A percentile compares a stretch with the other conserved stretches of the same genome.
Evolutionary conservation across 2,888 invertebrate species (phyloP).

Genomic region (Leucozona laternaria): DNA sequence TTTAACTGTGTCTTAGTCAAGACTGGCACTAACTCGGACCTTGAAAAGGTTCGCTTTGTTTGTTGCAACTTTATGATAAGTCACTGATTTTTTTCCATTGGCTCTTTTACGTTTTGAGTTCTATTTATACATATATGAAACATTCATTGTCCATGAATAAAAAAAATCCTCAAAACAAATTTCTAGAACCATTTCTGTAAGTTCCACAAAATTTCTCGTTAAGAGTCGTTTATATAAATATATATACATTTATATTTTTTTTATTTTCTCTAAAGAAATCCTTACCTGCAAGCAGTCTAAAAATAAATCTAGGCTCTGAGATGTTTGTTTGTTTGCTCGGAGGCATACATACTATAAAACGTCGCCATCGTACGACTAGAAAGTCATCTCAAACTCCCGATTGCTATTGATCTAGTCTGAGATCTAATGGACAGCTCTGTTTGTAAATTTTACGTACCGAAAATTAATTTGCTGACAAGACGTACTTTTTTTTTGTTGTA

Average conservation of each 20-base stretch:
- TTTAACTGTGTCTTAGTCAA: neutral
- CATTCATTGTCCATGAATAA: neutral
- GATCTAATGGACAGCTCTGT: slow-evolving; percentile 31
- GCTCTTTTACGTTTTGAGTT: neutral
- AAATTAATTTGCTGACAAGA: slow-evolving; percentile 23
- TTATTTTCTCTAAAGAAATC: slow-evolving; percentile 28
- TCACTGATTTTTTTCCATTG: neutral
- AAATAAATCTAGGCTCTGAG: slow-evolving; percentile 35
- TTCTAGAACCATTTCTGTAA: slow-evolving; percentile 3
- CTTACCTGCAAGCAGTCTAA: slow-evolving; percentile 59
- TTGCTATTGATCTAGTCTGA: slow-evolving; percentile 37
- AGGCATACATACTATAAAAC: slow-evolving; percentile 35
- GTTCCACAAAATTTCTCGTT: slow-evolving; percentile 11
- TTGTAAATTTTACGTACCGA: slow-evolving; percentile 24
- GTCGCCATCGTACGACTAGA: slow-evolving; percentile 12
- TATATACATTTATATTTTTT: neutral
- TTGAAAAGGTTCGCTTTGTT: neutral
- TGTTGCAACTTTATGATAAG: slow-evolving; percentile 1
- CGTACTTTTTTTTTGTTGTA: slow-evolving; percentile 13
- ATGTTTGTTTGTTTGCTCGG: slow-evolving; percentile 39
- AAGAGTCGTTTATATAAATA: neutral
- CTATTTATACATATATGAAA: neutral
- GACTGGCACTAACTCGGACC: neutral
- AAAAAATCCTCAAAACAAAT: neutral
- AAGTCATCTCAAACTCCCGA: slow-evolving; percentile 49